These are phyloP conservation scores for Dinothrombium tinctorium DNA, from an alignment of 1,140 invertebrate genomes.

Conservation along the genomic window DNA sequence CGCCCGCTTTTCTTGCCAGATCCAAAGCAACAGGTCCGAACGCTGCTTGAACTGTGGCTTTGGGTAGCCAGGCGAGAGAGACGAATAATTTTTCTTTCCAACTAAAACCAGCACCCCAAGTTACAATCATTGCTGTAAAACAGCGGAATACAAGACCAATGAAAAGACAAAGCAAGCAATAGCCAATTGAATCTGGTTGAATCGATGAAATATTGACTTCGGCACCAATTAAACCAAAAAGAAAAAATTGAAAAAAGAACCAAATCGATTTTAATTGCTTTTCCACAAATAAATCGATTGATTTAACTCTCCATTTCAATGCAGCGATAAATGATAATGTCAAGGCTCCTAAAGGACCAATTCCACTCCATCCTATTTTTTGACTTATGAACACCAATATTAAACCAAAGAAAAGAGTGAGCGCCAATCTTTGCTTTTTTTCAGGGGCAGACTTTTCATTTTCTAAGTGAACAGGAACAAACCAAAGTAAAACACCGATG, in stretches of 20 bases:
- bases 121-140: constrained; percentile 30
- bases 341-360: constrained; percentile 52
- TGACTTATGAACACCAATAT: neutral
- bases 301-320: constrained; percentile 15
- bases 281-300: constrained; percentile 31
- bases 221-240: constrained; percentile 70
- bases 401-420: neutral
- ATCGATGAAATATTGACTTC: constrained; percentile 32
- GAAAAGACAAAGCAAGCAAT: constrained; percentile 17
- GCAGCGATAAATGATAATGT: constrained; percentile 54
- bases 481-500: constrained; percentile 15
- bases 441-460: neutral
- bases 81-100: constrained; percentile 70
- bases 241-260: constrained; percentile 77
- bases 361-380: neutral
- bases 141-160: constrained; percentile 31
- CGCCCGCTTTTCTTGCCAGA: constrained; percentile 23
- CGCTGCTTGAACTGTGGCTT: constrained; percentile 74
- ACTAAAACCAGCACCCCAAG: constrained; percentile 37
- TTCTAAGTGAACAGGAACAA: constrained; percentile 12
- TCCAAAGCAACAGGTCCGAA: constrained; percentile 50
- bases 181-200: constrained; percentile 19
- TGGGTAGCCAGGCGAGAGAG: constrained; percentile 69
- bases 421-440: neutral
- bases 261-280: constrained; percentile 67